Evolutionary conservation across 2,797 vertebrate species (phyloP), one percentile per base, ranked within the genome.

Genomic region (Taenioides sp.): DNA sequence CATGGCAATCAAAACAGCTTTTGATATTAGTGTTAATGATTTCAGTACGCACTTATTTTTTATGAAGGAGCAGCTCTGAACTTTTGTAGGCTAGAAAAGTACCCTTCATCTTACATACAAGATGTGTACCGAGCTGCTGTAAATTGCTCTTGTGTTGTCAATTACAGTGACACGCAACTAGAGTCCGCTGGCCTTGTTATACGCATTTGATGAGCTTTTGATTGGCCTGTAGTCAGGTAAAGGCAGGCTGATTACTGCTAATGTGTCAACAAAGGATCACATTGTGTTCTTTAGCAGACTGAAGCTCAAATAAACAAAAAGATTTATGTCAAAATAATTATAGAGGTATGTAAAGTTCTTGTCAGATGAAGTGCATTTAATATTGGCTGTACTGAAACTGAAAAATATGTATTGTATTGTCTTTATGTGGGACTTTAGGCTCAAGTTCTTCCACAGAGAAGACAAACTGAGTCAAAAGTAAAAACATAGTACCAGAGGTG

Each of bases 121-220:
- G 14, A 59, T 28, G 27, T 5, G 57, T 27, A 47, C 2, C 6
- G 43, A 59, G 25, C 25, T 5, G 57, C 25, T 59, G 11, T 16
- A 59, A 59, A 59, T 27, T 59, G 57, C 27, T 27, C 12, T 59
- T 61, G 28, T 34, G 59, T 60, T 60, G 59, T 31, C 27, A 60
- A 31, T 60, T 31, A 60, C 14, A 31, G 59, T 37, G 25, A 60
- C 25, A 28, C 27, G 2, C 25, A 28, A 14, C 58, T 16, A 12
- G 50, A 55, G 54, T 57, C 27, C 27, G 7, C 27, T 28, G 60
- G 28, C 18, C 58, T 60, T 60, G 58, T 60, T 60, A 18, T 7
- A 28, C 2, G 3, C 60, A n/a, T 9, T 31, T 37, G 60, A 62
- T 62, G 34, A 37, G 28, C 31, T 23, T 31, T 37, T 62, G 60